These are phyloP conservation scores for Eulithis prunata DNA, from an alignment of 2,888 invertebrate species.

Conservation along the genomic window DNA sequence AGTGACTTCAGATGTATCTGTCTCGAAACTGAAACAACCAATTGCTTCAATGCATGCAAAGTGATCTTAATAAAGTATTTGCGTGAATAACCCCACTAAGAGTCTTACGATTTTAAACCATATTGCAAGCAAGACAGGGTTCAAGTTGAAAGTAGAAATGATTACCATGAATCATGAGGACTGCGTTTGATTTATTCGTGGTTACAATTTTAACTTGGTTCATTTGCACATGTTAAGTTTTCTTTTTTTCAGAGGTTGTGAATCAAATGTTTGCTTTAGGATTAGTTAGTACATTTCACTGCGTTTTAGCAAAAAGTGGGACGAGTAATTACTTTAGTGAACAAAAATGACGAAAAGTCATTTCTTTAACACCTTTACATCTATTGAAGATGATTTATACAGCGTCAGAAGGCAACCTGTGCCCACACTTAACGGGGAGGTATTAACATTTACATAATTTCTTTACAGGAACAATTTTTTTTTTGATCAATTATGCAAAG, in stretches of 20 bases:
- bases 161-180: constrained; percentile 57
- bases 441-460: too few relatives aligned
- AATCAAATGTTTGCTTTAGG: constrained; percentile 7
- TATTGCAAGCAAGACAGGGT: constrained; percentile 27
- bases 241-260: constrained; percentile 39
- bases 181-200: constrained; percentile 66
- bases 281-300: constrained; percentile 2
- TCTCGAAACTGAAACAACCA: constrained; percentile 41
- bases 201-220: constrained; percentile 62
- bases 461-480: too few relatives aligned
- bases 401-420: too few relatives aligned
- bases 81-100: constrained; percentile 28
- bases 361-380: too few relatives aligned
- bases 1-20: constrained; percentile 27
- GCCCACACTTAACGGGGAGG: too few relatives aligned
- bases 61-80: constrained; percentile 51
- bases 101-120: constrained; percentile 31
- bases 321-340: too few relatives aligned
- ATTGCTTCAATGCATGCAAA: constrained; percentile 52
- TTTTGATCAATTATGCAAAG: too few relatives aligned
- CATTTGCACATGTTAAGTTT: constrained; percentile 57
- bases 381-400: too few relatives aligned
- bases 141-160: background rate
- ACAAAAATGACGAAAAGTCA: too few relatives aligned
- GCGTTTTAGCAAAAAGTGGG: too few relatives aligned